Evolutionary conservation across 2,113 vertebrate species (phyloP).

Genomic region (Phylloscopus trochiloides): DNA sequence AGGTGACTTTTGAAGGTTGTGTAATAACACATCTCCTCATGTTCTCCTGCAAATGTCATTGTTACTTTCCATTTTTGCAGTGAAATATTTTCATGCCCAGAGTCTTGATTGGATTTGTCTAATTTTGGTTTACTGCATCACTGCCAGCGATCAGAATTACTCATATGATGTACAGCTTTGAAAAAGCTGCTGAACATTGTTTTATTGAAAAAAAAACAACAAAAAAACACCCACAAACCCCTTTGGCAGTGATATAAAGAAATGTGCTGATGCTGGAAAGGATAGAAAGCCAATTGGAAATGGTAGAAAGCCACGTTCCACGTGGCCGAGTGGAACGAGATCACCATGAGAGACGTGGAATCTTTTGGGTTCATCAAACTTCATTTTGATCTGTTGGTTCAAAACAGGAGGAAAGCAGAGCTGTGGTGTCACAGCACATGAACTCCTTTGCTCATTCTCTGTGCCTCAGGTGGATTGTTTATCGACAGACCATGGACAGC

Average conservation of each 20-base stretch:
- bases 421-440: rapidly evolving
- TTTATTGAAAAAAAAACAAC: neutral
- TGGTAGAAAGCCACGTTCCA: neutral
- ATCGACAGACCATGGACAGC: constrained; percentile 81
- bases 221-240: neutral
- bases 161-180: neutral
- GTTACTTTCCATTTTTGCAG: neutral
- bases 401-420: neutral
- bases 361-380: neutral
- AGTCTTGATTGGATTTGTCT: neutral
- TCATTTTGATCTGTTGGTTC: neutral
- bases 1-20: neutral
- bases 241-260: neutral
- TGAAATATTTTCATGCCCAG: neutral
- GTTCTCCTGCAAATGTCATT: neutral
- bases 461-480: constrained; percentile 84
- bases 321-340: rapidly evolving
- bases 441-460: neutral
- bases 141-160: neutral
- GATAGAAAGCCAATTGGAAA: neutral
- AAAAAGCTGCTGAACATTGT: neutral
- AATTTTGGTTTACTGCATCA: neutral
- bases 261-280: neutral
- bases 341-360: neutral
- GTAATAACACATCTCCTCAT: neutral